These are phyloP conservation scores for Turdus rufiventris DNA, from an alignment of 2,113 vertebrate genomes.

Conservation along the genomic window DNA sequence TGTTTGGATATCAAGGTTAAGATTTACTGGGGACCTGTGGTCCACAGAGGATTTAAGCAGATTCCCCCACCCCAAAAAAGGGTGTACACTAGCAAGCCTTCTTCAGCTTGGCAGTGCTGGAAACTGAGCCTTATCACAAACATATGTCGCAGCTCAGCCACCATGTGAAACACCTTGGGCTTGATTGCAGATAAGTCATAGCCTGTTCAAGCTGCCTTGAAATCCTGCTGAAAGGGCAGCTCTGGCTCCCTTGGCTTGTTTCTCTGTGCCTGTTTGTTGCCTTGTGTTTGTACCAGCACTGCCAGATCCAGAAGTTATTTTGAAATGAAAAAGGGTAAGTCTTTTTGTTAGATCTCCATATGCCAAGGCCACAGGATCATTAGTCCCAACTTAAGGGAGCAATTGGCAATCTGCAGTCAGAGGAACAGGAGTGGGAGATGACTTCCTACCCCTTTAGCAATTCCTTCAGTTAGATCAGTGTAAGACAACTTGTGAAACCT, in stretches of 20 bases:
- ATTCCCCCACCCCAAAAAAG: neutral
- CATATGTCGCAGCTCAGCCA: neutral
- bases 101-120: neutral
- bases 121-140: neutral
- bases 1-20: neutral
- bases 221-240: neutral
- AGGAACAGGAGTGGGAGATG: neutral
- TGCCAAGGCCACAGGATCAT: neutral
- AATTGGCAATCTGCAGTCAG: neutral
- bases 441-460: neutral
- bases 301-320: neutral
- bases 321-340: neutral
- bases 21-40: neutral
- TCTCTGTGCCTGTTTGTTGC: neutral
- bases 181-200: neutral
- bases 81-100: neutral
- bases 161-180: neutral
- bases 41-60: neutral
- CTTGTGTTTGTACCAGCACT: neutral
- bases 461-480: fast-evolving
- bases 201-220: neutral
- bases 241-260: neutral
- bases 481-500: neutral
- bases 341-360: neutral
- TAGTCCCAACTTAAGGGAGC: neutral